Percentiles rank a stretch among this genome's conserved stretches.
phyloP scores from a whole-genome alignment of 1,140 invertebrate species.

The Epicauta chinensis region DNA sequence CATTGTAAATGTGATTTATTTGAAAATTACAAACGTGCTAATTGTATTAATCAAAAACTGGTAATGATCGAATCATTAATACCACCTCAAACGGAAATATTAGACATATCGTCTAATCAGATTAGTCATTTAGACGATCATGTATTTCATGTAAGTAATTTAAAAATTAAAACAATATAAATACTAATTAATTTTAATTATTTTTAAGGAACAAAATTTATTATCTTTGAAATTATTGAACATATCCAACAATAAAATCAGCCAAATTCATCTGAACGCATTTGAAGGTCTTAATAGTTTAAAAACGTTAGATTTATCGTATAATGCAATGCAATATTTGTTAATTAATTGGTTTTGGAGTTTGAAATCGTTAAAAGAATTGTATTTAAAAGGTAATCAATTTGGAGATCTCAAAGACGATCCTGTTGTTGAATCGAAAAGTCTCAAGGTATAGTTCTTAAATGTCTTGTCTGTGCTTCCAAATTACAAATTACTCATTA shows the following conservation, averaged over 20 bases:
- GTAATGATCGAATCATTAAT: slow-evolving; percentile 45
- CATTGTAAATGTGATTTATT: slow-evolving; percentile 48
- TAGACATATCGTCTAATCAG: slow-evolving; percentile 46
- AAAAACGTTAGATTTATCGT: slow-evolving; percentile 31
- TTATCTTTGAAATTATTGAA: slow-evolving; percentile 28
- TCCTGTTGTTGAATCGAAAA: slow-evolving; percentile 17
- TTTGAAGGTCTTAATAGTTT: slow-evolving; percentile 25
- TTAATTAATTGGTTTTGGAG: slow-evolving; percentile 24
- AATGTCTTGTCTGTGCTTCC: too few species aligned
- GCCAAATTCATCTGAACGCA: slow-evolving; percentile 26
- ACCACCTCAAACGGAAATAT: slow-evolving; percentile 44
- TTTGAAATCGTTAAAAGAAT: slow-evolving; percentile 19
- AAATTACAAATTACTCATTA: too few species aligned
- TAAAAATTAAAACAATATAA: background rate
- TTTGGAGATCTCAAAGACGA: slow-evolving; percentile 19
- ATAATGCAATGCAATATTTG: slow-evolving; percentile 29
- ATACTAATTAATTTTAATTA: background rate
- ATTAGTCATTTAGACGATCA: slow-evolving; percentile 47
- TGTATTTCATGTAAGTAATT: slow-evolving; percentile 47
- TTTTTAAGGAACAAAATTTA: slow-evolving; percentile 26
- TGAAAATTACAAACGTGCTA: slow-evolving; percentile 44
- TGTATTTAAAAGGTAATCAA: slow-evolving; percentile 31
- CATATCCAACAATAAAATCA: slow-evolving; percentile 28
- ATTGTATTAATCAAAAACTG: slow-evolving; percentile 46
- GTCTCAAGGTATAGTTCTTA: slow-evolving; percentile 21